Evolutionary conservation across 1,140 invertebrate species (phyloP), one percentile per base, ranked within the genome.

Genomic region (Cylas formicarius): DNA sequence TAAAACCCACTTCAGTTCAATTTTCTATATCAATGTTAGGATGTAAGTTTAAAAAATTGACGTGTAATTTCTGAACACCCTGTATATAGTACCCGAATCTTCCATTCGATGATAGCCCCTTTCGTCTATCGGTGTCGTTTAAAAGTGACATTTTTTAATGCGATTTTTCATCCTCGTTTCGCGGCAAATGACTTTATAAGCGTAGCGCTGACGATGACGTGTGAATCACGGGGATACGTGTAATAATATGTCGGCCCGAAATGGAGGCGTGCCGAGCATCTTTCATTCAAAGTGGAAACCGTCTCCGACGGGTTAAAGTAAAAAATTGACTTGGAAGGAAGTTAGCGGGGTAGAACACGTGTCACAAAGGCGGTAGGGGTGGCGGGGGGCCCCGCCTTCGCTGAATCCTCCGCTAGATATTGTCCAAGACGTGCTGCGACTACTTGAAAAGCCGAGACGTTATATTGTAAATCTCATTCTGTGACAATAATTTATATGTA

Each of bases 401-500:
- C 38, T 40, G 56, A 47, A 57, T 55, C 53, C 53, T 53, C 37
- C 42, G 47, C 55, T 55, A 55, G 53, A 57, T 57, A 53, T 57
- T 52, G 56, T 36, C 49, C 31, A 36, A 40, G 26, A 62, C 60
- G 60, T 62, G 60, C 37, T 34, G 20, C 17, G 58, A 56, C 48
- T 62, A 17, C 41, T 16, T 50, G 56, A 42, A 35, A 54, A 29
- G 46, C 28, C 26, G 47, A 53, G 41, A 58, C 56, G 58, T 57
- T 60, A 62, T 60, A 60, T 62, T 58, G 60, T 54, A 62, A 62
- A 62, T 62, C 57, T 62, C 58, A 62, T 62, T 62, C n/a, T 62
- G 59, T 53, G 60, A 58, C 58, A 62, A 62, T 62, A 62, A 62
- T 62, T 62, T 62, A 62, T 60, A 62, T 62, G 60, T 62, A 62